phyloP scores from a whole-genome alignment of 2,888 invertebrate genomes.

The Diloba caeruleocephala region DNA sequence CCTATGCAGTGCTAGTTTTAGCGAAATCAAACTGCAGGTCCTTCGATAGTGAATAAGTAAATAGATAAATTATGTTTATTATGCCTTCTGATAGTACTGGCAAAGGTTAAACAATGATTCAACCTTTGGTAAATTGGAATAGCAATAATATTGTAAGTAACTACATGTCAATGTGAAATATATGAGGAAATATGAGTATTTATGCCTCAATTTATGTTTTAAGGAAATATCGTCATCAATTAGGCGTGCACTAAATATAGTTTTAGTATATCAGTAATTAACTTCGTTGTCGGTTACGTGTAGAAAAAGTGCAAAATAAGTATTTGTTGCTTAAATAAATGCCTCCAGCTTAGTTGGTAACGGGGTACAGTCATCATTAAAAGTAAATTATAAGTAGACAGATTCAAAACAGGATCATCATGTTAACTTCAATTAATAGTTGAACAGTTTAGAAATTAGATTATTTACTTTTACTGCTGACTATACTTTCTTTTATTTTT shows the following conservation, averaged over 20 bases:
- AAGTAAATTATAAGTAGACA: too few relatives aligned
- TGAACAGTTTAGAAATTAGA: too few relatives aligned
- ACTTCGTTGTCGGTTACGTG: not conserved
- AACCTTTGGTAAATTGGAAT: constrained; percentile 20
- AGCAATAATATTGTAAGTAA: constrained; percentile 23
- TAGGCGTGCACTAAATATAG: constrained; percentile 5
- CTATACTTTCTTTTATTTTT: too few relatives aligned
- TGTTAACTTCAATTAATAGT: too few relatives aligned
- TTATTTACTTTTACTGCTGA: too few relatives aligned
- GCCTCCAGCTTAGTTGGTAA: too few relatives aligned
- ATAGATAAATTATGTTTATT: constrained; percentile 24
- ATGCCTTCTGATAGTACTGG: constrained; percentile 16
- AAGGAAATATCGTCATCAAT: constrained; percentile 14
- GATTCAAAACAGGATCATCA: too few relatives aligned
- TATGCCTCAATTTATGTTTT: not conserved
- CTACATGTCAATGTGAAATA: not conserved
- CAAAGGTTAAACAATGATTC: constrained; percentile 36
- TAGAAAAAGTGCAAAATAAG: too few relatives aligned
- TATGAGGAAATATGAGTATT: constrained; percentile 8
- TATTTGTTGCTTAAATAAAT: too few relatives aligned
- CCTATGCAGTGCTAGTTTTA: constrained; percentile 15
- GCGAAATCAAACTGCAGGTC: constrained; percentile 16
- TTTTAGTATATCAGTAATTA: not conserved
- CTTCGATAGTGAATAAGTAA: constrained; percentile 12
- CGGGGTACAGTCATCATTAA: too few relatives aligned